Percentiles rank a stretch among this genome's conserved stretches.
Evolutionary conservation across 2,888 invertebrate genomes (phyloP).

Genomic region (Willowsia nigromaculata): DNA sequence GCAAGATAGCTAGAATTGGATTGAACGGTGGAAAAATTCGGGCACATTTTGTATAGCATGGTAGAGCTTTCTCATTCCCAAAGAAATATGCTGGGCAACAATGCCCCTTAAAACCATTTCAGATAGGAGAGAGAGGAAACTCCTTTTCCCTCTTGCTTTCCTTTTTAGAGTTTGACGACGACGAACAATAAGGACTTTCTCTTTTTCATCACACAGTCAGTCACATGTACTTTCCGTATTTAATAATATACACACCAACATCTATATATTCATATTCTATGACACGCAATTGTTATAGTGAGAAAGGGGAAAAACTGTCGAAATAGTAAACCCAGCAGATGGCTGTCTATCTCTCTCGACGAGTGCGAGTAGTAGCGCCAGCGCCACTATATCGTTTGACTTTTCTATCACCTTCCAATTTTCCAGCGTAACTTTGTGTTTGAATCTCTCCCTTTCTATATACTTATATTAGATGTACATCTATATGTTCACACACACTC

Average conservation of each 20-base stretch:
- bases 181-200: slow-evolving; percentile 4
- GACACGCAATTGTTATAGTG: background rate
- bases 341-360: background rate
- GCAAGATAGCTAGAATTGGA: background rate
- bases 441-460: background rate
- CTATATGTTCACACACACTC: no score
- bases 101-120: slow-evolving; percentile 20
- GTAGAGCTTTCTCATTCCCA: background rate
- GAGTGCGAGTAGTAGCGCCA: background rate
- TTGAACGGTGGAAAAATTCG: background rate
- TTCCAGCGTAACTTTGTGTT: background rate
- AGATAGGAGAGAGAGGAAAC: background rate
- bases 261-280: background rate
- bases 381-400: no score
- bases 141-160: background rate
- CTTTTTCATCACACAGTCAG: background rate
- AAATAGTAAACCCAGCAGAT: slow-evolving; percentile 1
- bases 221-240: no score
- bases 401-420: slow-evolving; percentile 20
- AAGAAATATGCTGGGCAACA: background rate
- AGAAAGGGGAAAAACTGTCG: background rate
- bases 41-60: background rate
- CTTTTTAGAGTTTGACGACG: background rate
- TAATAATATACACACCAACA: no score
- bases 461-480: no score